Base-by-base conservation (phyloP, 2,888 invertebrate genomes). In the Choristoneura rosaceana region DNA sequence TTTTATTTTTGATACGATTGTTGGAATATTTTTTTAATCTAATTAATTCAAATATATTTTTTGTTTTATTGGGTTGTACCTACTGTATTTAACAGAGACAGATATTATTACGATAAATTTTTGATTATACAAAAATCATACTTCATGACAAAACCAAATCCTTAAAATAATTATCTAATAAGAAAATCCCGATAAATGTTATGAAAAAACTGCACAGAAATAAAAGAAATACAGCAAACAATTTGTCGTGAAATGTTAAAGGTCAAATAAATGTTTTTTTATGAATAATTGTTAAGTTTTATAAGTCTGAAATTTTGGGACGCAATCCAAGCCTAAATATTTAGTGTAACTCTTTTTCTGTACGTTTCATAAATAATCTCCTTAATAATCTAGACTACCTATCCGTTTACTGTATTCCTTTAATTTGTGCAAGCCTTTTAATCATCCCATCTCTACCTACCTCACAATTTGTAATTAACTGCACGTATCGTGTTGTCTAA, bases 401-500 rank as follows among this genome's bases (percentile, higher is more conserved):
- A 55, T 2, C 17, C 38, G 60, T 60, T 67, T 64, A 59, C 43
- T 62, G 45, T 15, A 41, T 63, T 69, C 59, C 50, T 50, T 60
- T 17, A 64, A 25, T 50, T 68, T 41, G 50, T 64, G 68, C 34
- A 45, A 63, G 63, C 14, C 76, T 80, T 79, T 74, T 80, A 55
- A 50, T 73, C 70, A 68, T 71, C 76, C 77, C 75, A 78, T 78
- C 76, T 84, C 86, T 90, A 90, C 90, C 90, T 90, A 73, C 73
- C 90, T 90, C 89, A 84, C 81, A 76, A 84, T 83, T 81, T 82
- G 76, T 85, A 83, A 81, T 78, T 84, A 82, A 81, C 78, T 86
- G 92, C 92, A 92, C 91, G 85, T 86, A 82, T 85, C 81, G 82
- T 82, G 82, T 80, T 82, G 79, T 82, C 81, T 81, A 83, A 83